These are phyloP conservation scores for Coelopa frigida DNA, from an alignment of 1,140 invertebrate genomes.

Conservation along the genomic window DNA sequence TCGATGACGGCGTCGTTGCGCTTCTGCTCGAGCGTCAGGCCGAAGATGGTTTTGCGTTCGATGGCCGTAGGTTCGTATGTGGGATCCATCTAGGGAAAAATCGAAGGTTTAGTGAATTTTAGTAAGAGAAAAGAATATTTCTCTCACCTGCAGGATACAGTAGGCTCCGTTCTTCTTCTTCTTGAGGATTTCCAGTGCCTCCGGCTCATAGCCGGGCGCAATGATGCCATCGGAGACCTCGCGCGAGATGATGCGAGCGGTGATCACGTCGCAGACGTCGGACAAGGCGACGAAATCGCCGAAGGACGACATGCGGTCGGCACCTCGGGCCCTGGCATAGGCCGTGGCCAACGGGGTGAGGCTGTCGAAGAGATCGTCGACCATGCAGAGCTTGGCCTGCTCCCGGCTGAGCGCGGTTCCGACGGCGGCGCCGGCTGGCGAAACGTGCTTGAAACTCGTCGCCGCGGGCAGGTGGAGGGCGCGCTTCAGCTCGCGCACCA, in stretches of 20 bases:
- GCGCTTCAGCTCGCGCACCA: constrained; percentile 81
- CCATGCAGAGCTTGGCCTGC: constrained; percentile 86
- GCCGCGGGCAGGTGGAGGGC: constrained; percentile 82
- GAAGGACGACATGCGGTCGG: constrained; percentile 98
- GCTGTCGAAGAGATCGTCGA: constrained; percentile 70
- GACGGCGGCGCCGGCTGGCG: constrained; percentile 91
- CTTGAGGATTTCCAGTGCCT: constrained; percentile 79
- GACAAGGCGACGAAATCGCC: constrained; percentile 96
- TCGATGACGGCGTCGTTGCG: constrained; percentile 86
- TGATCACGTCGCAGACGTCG: constrained; percentile 80
- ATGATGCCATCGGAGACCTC: constrained; percentile 96
- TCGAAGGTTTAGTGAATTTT: neutral
- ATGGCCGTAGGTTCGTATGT: constrained; percentile 70
- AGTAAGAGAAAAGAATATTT: constrained; percentile 2
- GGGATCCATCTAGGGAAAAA: constrained; percentile 78
- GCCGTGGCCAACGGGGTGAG: constrained; percentile 86
- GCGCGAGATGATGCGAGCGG: constrained; percentile 67
- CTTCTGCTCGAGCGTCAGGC: constrained; percentile 84
- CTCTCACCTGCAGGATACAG: constrained; percentile 70
- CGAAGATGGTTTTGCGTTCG: constrained; percentile 85
- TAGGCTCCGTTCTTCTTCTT: constrained; percentile 95
- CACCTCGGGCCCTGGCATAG: constrained; percentile 91
- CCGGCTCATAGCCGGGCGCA: constrained; percentile 80
- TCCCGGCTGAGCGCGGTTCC: constrained; percentile 65
- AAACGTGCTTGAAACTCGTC: constrained; percentile 97